A percentile compares a stretch with the other conserved stretches of the same genome.
Evolutionary conservation across 2,113 vertebrate genomes (phyloP).

Genomic region (Naja naja): DNA sequence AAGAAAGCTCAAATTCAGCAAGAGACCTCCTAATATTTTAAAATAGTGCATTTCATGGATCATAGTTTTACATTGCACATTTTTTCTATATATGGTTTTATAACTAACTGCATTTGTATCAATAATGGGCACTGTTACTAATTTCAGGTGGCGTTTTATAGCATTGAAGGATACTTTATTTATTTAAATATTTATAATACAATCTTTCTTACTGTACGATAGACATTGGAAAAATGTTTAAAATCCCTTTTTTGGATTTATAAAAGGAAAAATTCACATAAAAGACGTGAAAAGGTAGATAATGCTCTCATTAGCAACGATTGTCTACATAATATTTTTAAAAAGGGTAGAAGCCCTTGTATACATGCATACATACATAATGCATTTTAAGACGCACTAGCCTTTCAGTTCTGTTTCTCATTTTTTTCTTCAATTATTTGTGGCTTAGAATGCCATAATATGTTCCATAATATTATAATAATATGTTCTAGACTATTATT

Average conservation of each 20-base stretch:
- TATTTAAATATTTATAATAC: not conserved
- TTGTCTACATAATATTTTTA: slow-evolving; percentile 3
- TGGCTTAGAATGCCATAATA: not conserved
- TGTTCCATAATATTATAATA: too few relatives aligned
- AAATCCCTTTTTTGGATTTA: slow-evolving; percentile 29
- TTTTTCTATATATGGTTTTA: not conserved
- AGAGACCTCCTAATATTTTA: slow-evolving; percentile 19
- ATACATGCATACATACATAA: not conserved
- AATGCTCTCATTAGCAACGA: slow-evolving; percentile 27
- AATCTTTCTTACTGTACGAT: not conserved
- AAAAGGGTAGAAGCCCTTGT: not conserved
- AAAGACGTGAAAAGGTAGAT: slow-evolving; percentile 10
- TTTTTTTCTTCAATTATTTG: not conserved
- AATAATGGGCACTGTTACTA: not conserved
- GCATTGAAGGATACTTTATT: not conserved
- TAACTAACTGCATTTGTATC: slow-evolving; percentile 22
- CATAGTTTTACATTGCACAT: slow-evolving; percentile 19
- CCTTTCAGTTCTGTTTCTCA: not conserved
- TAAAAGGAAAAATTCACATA: slow-evolving; percentile 31
- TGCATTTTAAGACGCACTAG: not conserved
- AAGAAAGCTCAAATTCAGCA: not conserved
- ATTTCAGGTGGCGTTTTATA: not conserved
- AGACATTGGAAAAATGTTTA: not conserved
- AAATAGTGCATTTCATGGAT: not conserved
- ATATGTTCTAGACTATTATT: not conserved